A percentile compares a stretch with the other conserved stretches of the same genome.
Conservation (phyloP, 1,140 invertebrate species). For the Tetramorium simillimum region DNA sequence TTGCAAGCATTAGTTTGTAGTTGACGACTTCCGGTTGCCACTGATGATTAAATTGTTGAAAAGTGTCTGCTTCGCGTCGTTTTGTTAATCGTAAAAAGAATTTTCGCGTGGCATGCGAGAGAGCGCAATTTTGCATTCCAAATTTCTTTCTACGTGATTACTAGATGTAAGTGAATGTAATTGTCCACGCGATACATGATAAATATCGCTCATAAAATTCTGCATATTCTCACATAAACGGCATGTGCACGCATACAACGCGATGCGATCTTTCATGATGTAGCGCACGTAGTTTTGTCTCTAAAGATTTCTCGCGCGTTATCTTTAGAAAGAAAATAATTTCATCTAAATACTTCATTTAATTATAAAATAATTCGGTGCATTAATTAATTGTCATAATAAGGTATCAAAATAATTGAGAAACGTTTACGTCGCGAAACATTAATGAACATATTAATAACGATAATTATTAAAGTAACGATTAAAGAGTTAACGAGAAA, state of each 20-base stretch:
- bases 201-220: conserved; percentile 15
- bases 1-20: conserved; percentile 29
- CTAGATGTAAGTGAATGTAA: conserved; percentile 24
- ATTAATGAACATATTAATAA: neutral
- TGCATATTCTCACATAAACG: neutral
- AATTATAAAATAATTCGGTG: neutral
- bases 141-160: conserved; percentile 15
- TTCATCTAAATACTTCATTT: too few relatives aligned
- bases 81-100: conserved; percentile 4
- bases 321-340: neutral
- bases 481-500: neutral
- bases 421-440: neutral
- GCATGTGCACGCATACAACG: neutral
- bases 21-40: conserved; percentile 18
- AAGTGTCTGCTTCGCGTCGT: neutral
- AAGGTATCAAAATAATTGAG: neutral
- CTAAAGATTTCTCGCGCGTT: neutral
- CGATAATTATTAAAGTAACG: neutral
- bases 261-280: neutral
- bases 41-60: conserved; percentile 6
- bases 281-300: neutral
- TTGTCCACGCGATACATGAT: neutral
- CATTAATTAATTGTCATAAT: neutral
- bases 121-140: conserved; percentile 25
- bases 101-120: conserved; percentile 6